Evolutionary conservation across 2,113 vertebrate genomes (phyloP).

Genomic region (Machaerirhynchus nigripectus): DNA sequence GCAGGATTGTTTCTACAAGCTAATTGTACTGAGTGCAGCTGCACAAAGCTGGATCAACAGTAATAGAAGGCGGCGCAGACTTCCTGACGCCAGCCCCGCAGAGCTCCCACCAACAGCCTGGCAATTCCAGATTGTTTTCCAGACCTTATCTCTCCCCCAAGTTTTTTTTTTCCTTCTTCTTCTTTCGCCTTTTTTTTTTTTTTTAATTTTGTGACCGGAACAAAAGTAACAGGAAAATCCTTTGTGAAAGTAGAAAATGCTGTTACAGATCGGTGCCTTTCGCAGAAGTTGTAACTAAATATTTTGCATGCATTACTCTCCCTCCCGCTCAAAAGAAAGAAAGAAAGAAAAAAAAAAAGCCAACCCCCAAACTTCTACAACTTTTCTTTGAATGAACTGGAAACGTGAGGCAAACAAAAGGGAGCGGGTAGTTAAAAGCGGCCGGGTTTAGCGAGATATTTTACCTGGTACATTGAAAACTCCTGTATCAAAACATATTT

Average conservation of each 20-base stretch:
- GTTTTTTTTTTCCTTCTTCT: conserved; percentile 17
- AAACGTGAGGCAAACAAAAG: conserved; percentile 32
- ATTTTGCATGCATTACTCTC: conserved; percentile 38
- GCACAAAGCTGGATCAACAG: conserved; percentile 78
- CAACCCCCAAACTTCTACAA: conserved; percentile 3
- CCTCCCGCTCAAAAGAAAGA: background rate
- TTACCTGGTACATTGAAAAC: background rate
- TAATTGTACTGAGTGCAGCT: conserved; percentile 80
- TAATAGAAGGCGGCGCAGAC: conserved; percentile 81
- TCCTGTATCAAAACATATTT: background rate
- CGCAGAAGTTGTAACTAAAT: conserved; percentile 54
- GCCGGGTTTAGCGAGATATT: background rate
- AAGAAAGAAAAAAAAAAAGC: background rate
- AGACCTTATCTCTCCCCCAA: conserved; percentile 76
- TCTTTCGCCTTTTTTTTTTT: background rate
- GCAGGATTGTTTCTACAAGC: conserved; percentile 79
- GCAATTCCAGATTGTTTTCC: conserved; percentile 81
- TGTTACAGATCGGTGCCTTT: conserved; percentile 61
- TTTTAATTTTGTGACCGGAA: conserved; percentile 73
- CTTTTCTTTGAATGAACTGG: conserved; percentile 20
- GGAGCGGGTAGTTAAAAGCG: background rate
- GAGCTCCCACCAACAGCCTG: conserved; percentile 78
- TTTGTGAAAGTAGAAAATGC: conserved; percentile 66
- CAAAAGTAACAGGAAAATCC: conserved; percentile 70
- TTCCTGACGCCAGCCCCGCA: conserved; percentile 83